phyloP scores from a whole-genome alignment of 2,113 vertebrate genomes.

The Naja naja region DNA sequence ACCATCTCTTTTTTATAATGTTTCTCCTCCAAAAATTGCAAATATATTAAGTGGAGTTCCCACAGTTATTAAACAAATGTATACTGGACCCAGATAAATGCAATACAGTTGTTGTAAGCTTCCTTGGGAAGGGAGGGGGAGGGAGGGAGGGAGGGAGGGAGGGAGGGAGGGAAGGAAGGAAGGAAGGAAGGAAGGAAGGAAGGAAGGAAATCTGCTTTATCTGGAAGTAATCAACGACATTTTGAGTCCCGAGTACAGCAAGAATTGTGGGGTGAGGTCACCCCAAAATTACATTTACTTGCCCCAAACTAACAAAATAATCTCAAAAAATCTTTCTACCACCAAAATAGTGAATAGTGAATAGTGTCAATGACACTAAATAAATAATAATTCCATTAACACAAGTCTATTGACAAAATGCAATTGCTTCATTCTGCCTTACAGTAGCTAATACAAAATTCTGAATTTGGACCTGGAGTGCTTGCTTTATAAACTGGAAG shows the following conservation, averaged over 20 bases:
- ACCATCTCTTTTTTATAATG: background rate
- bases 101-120: background rate
- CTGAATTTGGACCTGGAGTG: background rate
- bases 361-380: background rate
- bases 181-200: no score
- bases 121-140: background rate
- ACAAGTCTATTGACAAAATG: background rate
- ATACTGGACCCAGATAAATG: background rate
- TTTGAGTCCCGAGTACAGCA: background rate
- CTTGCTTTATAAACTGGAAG: background rate
- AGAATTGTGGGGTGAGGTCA: background rate
- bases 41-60: background rate
- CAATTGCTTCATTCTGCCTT: background rate
- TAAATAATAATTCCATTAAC: background rate
- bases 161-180: no score
- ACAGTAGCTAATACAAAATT: background rate
- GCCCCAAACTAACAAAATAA: background rate
- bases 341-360: background rate
- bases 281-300: background rate
- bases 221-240: background rate
- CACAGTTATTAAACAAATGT: background rate
- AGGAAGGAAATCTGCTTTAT: background rate
- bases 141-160: background rate
- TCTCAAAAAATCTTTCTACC: background rate
- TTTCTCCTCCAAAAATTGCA: background rate